Base-by-base conservation (phyloP, 2,888 invertebrate species). In the Eremobia ochroleuca region DNA sequence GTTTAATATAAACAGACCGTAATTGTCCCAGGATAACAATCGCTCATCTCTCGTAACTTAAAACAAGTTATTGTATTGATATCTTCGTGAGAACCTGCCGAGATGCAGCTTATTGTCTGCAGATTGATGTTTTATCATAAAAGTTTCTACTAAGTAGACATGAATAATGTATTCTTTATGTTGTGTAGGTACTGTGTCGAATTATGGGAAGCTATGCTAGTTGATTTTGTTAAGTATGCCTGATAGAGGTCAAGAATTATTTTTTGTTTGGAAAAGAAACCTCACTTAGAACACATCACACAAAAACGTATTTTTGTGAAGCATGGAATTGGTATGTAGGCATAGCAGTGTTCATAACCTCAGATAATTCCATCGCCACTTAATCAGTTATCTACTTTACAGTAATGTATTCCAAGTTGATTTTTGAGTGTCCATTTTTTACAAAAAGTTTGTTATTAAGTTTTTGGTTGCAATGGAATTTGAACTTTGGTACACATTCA, bases 21-120 rank as follows among this genome's bases (percentile, higher is more conserved):
- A 15, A 49, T 46, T 66, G 55, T 75, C 2, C 0, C 4, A n/a
- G n/a, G 62, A 25, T n/a, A 43, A 67, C 59, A 79, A 84, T 64
- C 83, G 83, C 81, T 64, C 15, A 49, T 76, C 69, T 78, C 81
- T 77, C 28, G 34, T 76, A n/a, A 65, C n/a, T 77, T 73, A 77
- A 73, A 79, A 74, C 76, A 77, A 37, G 1, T 9, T 34, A 61
- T 79, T 81, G 71, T 79, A 71, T 61, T 28, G 28, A 81, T 74
- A 79, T 79, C 67, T 77, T 43, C 73, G 86, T 88, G 88, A 66
- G 88, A 88, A 86, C 64, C 25, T 37, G 28, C 1, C 25, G 78
- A 69, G 81, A 88, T 73, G 49, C 71, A 77, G 66, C n/a, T n/a
- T 79, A 81, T 89, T 88, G 86, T 88, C 72, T 82, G 43, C 8